A percentile compares a stretch with the other conserved stretches of the same genome.
Evolutionary conservation across 2,797 vertebrate genomes (phyloP).

Genomic region (Leuciscus waleckii): DNA sequence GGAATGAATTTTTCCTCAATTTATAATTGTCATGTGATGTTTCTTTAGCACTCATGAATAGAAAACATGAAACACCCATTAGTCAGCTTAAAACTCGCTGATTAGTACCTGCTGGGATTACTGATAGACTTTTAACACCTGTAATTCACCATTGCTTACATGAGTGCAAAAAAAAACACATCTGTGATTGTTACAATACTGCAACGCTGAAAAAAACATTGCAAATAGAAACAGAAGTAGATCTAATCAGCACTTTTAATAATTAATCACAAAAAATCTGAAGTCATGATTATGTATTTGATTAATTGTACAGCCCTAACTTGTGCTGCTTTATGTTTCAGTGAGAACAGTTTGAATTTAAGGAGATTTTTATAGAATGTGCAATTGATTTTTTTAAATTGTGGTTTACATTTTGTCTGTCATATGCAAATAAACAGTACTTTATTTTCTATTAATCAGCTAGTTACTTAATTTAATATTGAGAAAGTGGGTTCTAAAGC

Average conservation of each 20-base stretch:
- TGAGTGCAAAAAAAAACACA: background rate
- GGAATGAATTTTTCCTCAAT: background rate
- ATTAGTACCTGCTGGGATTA: slow-evolving; percentile 10
- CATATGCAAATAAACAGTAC: background rate
- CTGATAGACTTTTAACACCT: background rate
- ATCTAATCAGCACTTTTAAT: slow-evolving; percentile 16
- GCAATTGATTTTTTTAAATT: background rate
- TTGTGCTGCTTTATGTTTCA: background rate
- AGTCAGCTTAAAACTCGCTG: background rate
- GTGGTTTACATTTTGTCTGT: background rate
- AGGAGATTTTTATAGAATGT: background rate
- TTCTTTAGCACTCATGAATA: background rate
- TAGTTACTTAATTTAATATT: background rate
- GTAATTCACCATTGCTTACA: background rate
- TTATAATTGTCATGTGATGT: background rate
- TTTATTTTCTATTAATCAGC: background rate
- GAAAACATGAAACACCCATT: background rate
- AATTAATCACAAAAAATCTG: slow-evolving; percentile 10
- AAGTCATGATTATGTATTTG: background rate
- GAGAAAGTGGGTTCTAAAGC: background rate
- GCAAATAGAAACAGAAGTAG: background rate
- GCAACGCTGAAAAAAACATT: background rate
- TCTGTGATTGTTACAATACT: slow-evolving; percentile 5
- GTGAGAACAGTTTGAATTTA: background rate
- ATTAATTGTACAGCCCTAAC: background rate